Evolutionary conservation across 2,888 invertebrate genomes (phyloP).

Genomic region (Melinopterus prodromus): DNA sequence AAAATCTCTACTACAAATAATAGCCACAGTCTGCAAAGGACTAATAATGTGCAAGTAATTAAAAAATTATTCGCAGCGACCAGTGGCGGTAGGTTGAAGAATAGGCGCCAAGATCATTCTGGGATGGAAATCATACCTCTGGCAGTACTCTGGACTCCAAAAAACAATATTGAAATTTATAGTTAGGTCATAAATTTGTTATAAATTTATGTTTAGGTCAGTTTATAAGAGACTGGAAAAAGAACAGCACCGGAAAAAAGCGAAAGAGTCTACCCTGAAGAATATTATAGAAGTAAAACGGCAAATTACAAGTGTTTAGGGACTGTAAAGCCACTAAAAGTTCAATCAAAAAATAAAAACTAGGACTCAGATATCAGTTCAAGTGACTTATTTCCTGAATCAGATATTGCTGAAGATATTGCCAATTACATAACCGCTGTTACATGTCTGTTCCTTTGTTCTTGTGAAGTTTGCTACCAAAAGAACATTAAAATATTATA

Average conservation of each 20-base stretch:
- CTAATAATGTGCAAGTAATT: slow-evolving; percentile 34
- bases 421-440: neutral
- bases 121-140: slow-evolving; percentile 32
- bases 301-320: too few species aligned
- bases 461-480: neutral
- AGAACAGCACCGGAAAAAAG: too few species aligned
- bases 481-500: neutral
- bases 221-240: too few species aligned
- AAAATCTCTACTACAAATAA: slow-evolving; percentile 24
- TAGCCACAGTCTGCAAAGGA: slow-evolving; percentile 35
- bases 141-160: neutral
- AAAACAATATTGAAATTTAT: too few species aligned
- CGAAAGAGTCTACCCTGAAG: too few species aligned
- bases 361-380: too few species aligned
- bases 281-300: too few species aligned
- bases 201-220: too few species aligned
- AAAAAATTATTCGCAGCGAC: slow-evolving; percentile 26
- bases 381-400: neutral
- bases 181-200: too few species aligned
- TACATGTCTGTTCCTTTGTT: neutral
- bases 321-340: too few species aligned
- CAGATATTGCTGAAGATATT: neutral
- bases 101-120: slow-evolving; percentile 7
- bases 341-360: too few species aligned
- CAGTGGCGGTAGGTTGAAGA: slow-evolving; percentile 9